A percentile compares a stretch with the other conserved stretches of the same genome.
Evolutionary conservation across 2,113 vertebrate species (phyloP).

Genomic region (Cyprinus carpio): DNA sequence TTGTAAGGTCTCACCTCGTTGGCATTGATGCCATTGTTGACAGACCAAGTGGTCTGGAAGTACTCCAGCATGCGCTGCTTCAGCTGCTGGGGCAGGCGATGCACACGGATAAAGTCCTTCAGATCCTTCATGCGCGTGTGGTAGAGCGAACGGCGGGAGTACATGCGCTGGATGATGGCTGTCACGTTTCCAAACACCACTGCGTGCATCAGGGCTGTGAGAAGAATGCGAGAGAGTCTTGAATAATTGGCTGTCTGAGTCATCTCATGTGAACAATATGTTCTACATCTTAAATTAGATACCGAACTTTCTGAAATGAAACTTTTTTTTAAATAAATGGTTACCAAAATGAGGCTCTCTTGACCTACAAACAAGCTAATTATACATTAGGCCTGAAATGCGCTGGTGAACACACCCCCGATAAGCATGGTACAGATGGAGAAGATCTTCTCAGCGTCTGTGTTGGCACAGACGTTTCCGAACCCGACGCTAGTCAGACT

Average conservation of each 20-base stretch:
- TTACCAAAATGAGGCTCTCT: background rate
- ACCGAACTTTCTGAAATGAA: background rate
- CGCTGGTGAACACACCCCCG: slow-evolving; percentile 77
- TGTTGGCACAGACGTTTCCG: slow-evolving; percentile 95
- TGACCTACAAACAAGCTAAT: slow-evolving; percentile 33
- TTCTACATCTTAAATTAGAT: background rate
- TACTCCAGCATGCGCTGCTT: slow-evolving; percentile 97
- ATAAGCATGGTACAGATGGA: slow-evolving; percentile 98
- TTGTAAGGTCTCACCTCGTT: slow-evolving; percentile 82
- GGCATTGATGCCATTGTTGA: slow-evolving; percentile 94
- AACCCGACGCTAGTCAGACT: slow-evolving; percentile 97
- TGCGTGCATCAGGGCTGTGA: slow-evolving; percentile 91
- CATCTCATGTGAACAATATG: slow-evolving; percentile 36
- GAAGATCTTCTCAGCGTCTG: slow-evolving; percentile 94
- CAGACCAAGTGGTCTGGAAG: slow-evolving; percentile 97
- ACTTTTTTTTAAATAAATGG: background rate
- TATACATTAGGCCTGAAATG: slow-evolving; percentile 26
- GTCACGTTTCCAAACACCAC: slow-evolving; percentile 97
- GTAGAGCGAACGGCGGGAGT: slow-evolving; percentile 93
- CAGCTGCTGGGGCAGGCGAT: slow-evolving; percentile 90
- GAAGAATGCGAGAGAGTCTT: background rate
- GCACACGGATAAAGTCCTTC: slow-evolving; percentile 94
- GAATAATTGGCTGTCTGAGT: slow-evolving; percentile 5
- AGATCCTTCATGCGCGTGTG: slow-evolving; percentile 97
- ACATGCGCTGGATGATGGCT: slow-evolving; percentile 99